These are phyloP conservation scores for Aulostomus chinensis DNA, from an alignment of 2,797 vertebrate genomes.

Conservation along the genomic window DNA sequence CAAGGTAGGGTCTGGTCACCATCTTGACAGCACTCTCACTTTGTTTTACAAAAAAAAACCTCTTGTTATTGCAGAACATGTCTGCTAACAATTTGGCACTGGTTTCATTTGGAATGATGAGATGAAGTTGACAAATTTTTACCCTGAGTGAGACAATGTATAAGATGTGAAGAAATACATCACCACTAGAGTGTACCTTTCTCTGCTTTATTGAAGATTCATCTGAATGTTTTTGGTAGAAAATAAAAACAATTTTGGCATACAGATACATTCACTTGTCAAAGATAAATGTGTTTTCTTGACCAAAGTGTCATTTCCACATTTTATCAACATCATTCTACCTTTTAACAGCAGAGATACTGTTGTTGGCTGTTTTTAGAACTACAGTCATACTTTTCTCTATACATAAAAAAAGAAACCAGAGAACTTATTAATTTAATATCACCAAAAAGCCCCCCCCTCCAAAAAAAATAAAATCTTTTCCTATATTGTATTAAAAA, in stretches of 20 bases:
- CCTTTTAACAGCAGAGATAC: constrained; percentile 56
- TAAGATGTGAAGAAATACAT: constrained; percentile 3
- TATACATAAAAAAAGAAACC: constrained; percentile 54
- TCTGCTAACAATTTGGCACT: no score
- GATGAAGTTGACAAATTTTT: no score
- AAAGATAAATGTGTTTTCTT: constrained; percentile 72
- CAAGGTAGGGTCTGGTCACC: no score
- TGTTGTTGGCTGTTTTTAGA: constrained; percentile 50
- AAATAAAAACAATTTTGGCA: constrained; percentile 79
- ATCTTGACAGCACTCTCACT: no score
- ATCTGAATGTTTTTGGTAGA: constrained; percentile 71
- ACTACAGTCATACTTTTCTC: constrained; percentile 46
- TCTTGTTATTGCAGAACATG: no score
- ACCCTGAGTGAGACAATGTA: background rate
- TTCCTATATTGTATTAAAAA: constrained; percentile 73
- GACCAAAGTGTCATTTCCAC: constrained; percentile 66
- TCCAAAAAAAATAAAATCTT: constrained; percentile 78
- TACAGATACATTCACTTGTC: constrained; percentile 94
- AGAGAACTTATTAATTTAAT: constrained; percentile 81
- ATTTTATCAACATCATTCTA: constrained; percentile 36
- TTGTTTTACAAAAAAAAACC: no score
- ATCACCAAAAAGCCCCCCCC: constrained; percentile 73
- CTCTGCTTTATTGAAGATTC: constrained; percentile 71
- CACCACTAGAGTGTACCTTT: constrained; percentile 26
- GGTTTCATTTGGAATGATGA: no score